Evolutionary conservation across 64 coral and sea anemone genomes (phyloP).

Genomic region (Actinia tenebrosa): DNA sequence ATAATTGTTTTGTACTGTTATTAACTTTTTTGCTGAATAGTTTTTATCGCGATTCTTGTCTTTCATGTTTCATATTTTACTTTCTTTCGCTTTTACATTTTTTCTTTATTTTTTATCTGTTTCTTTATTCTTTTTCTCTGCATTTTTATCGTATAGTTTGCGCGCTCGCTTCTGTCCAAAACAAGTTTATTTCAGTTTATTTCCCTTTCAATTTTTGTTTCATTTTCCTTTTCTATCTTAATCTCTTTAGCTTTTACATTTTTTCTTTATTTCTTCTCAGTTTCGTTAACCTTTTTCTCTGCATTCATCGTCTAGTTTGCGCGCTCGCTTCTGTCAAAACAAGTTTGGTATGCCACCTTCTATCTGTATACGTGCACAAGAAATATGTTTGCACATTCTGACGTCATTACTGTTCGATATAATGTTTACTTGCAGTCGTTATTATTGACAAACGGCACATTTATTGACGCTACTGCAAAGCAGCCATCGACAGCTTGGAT

Average conservation of each 20-base stretch:
- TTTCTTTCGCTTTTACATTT: not conserved
- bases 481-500: not conserved
- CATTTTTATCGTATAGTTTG: not conserved
- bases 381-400: not conserved
- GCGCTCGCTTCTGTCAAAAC: not conserved
- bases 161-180: not conserved
- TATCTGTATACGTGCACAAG: not conserved
- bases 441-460: not conserved
- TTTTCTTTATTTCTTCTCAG: not conserved
- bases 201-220: no score
- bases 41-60: no score
- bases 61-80: no score
- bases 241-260: not conserved
- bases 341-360: not conserved
- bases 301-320: not conserved
- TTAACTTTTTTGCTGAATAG: no score
- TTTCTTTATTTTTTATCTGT: not conserved
- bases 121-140: not conserved
- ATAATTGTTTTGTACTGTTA: not conserved
- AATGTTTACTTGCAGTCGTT: not conserved
- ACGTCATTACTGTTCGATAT: not conserved
- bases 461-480: slow-evolving; percentile 1
- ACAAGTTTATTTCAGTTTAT: no score
- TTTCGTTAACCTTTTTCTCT: not conserved
- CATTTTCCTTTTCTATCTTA: no score